These are phyloP conservation scores for Acrobasis suavella DNA, from an alignment of 2,888 invertebrate genomes.

Conservation along the genomic window DNA sequence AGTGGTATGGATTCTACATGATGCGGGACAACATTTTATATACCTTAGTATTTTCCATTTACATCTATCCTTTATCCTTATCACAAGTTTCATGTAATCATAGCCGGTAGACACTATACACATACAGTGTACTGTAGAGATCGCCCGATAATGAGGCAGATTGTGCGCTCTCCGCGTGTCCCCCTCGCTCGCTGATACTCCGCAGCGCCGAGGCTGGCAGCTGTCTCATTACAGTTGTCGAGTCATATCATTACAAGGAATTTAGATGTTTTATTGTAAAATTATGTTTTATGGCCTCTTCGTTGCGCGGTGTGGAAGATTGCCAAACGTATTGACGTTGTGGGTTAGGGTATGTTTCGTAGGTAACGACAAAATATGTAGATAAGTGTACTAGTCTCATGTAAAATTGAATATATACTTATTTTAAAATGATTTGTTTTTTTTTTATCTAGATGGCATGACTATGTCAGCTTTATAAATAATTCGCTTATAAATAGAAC, in stretches of 20 bases:
- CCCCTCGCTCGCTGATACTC: background rate
- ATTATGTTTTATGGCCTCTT: slow-evolving; percentile 24
- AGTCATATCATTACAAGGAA: slow-evolving; percentile 25
- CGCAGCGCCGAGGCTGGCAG: slow-evolving; percentile 18
- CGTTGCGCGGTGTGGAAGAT: slow-evolving; percentile 25
- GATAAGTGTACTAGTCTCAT: background rate
- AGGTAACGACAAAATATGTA: background rate
- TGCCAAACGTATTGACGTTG: background rate
- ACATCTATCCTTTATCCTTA: too few species aligned
- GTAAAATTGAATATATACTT: too few species aligned
- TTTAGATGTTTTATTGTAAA: slow-evolving; percentile 21
- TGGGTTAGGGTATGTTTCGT: background rate
- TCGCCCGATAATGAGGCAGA: background rate
- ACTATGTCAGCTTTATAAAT: too few species aligned
- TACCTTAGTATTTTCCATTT: too few species aligned
- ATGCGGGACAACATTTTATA: too few species aligned
- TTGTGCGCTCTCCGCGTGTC: background rate
- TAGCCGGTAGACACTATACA: background rate
- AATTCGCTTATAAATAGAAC: too few species aligned
- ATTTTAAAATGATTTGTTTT: too few species aligned
- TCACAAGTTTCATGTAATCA: too few species aligned
- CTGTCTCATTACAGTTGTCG: slow-evolving; percentile 27
- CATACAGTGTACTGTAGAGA: background rate
- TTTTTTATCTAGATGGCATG: too few species aligned
- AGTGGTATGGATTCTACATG: too few species aligned